Base-by-base conservation (phyloP, 2,797 vertebrate species). In the Parotocinclus haroldoi region DNA sequence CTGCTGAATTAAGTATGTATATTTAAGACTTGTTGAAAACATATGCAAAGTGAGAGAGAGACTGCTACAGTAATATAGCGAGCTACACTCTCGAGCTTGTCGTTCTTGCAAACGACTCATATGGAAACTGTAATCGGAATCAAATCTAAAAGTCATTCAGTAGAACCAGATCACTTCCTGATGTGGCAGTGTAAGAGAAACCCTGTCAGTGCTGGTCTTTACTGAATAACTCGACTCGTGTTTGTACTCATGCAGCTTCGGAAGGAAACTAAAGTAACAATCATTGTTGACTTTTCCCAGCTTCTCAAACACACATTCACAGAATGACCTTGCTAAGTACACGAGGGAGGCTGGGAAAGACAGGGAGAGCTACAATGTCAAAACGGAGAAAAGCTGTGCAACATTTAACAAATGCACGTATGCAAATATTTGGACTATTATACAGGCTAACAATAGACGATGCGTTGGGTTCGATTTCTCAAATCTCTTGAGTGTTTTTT, bases 211-310 rank as follows among this genome's bases (percentile, higher is more conserved):
- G 14, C 16, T n/a, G 14, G 48, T 50, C 48, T 14, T 14, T 50
- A 16, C 51, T 48, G 37, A 62, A 40, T 58, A 49, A 11, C 9
- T 14, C n/a, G 19, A 60, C 1, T 27, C 4, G 39, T 17, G 36
- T 48, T 52, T 18, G 50, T 9, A 65, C 14, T 55, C 51, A 46
- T 27, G 39, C 57, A 39, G 39, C 36, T 66, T 18, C 49, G 36
- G 58, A 62, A 74, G 66, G 72, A 74, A 69, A 55, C 55, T 56
- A 51, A 16, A 13, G 45, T 50, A 75, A 68, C 10, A 46, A 44
- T 59, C 39, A 40, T 38, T 88, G 51, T 87, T 88, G 84, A 89
- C 86, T 87, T 87, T 86, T 85, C 69, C 73, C 66, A 75, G 84
- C 82, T 79, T 69, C 65, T 80, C 75, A 83, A 82, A 84, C 44